Base-by-base conservation (phyloP, 2,888 invertebrate species). In the Lingula anatina region DNA sequence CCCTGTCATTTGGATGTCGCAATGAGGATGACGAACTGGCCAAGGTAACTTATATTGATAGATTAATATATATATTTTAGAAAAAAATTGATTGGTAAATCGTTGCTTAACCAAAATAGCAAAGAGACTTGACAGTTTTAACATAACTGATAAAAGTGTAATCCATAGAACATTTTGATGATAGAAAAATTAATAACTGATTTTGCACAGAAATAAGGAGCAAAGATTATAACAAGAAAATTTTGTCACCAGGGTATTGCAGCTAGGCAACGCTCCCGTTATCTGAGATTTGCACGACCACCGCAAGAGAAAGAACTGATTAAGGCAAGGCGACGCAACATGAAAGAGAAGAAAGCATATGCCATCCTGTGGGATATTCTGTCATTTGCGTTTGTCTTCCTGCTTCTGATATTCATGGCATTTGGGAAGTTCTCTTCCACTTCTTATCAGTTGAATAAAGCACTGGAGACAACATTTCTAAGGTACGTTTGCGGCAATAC, bases 261-360 rank as follows among this genome's bases (percentile, higher is more conserved):
- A 5, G 72, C 68, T 4, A 54, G 75, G 42, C 74, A 75, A 56
- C 57, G 75, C 46, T 75, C 74, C 2, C 53, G 75, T 23, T 73
- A 75, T 50, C 55, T 75, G 28, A 49, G 74, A 37, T 73, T 73
- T 62, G 69, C 72, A 4, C 55, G 75, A 44, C 75, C 75, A 5
- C 74, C 75, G 5, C 73, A 74, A 47, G 73, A 74, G 51, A 71
- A 73, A 50, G 64, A 69, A 38, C 62, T 75, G 39, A 68, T 70
- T 28, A 68, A 72, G 50, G 63, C 74, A 1, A 57, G 74, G 37
- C 73, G 71, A 47, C 62, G 64, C 47, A 66, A 64, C 21, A 64
- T 75, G 51, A 73, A 73, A 53, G 70, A 75, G 54, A 72, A 65
- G 45, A 69, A 68, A 44, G 70, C 73, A 2, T 51, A 63, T 5